Percentiles rank a stretch among this genome's conserved stretches.
phyloP scores from a whole-genome alignment of 2,888 invertebrate species.

The Protula sp. region DNA sequence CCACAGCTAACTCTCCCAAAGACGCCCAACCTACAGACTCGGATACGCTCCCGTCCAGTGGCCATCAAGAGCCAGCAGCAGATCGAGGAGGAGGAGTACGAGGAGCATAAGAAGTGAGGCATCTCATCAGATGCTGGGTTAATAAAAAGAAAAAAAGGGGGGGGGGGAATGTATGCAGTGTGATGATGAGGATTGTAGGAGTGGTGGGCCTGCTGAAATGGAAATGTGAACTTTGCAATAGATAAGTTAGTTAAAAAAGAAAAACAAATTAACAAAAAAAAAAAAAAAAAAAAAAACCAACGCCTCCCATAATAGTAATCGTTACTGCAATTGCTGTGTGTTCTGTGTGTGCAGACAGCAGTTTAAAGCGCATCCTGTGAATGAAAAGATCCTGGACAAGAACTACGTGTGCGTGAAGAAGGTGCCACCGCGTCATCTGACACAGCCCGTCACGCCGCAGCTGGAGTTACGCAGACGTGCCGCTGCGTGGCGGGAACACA shows the following conservation, averaged over 20 bases:
- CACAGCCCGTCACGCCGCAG: conserved; percentile 62
- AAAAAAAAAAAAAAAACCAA: too few species aligned
- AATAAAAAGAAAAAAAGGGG: too few species aligned
- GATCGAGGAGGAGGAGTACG: conserved; percentile 63
- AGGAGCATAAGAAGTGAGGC: conserved; percentile 44
- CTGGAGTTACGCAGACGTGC: conserved; percentile 26
- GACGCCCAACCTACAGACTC: conserved; percentile 55
- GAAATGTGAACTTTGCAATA: too few species aligned
- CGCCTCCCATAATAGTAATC: too few species aligned
- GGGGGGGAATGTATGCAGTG: too few species aligned
- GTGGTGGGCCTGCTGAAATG: too few species aligned
- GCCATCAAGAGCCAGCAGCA: conserved; percentile 61
- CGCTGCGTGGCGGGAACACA: conserved; percentile 18
- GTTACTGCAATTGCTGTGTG: too few species aligned
- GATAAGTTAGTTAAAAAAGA: too few species aligned
- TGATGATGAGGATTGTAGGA: too few species aligned
- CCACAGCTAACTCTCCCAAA: conserved; percentile 33
- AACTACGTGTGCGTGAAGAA: conserved; percentile 49
- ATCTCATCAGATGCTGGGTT: too few species aligned
- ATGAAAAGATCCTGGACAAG: conserved; percentile 60
- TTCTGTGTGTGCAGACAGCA: conserved; percentile 57
- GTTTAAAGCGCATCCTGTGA: conserved; percentile 66
- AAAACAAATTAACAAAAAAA: too few species aligned
- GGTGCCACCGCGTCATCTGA: conserved; percentile 59
- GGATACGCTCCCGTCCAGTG: conserved; percentile 58